These are phyloP conservation scores for Acanthiza pusilla DNA, from an alignment of 2,797 vertebrate genomes.

Conservation along the genomic window DNA sequence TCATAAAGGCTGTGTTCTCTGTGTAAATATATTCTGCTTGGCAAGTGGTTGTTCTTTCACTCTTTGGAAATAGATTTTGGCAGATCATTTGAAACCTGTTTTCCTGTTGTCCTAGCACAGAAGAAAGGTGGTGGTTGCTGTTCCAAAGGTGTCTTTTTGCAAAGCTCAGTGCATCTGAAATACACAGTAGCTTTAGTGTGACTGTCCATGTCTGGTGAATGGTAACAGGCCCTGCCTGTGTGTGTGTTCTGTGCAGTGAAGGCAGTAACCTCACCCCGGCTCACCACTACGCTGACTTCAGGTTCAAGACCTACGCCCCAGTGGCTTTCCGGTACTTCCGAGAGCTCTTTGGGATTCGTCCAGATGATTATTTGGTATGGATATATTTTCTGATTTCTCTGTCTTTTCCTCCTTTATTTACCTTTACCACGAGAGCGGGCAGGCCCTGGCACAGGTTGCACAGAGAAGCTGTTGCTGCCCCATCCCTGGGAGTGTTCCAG, in stretches of 20 bases:
- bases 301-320: conserved; percentile 96
- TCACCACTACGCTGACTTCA: conserved; percentile 94
- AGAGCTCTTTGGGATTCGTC: conserved; percentile 95
- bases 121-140: not conserved
- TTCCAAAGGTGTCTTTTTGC: not conserved
- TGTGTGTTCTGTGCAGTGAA: conserved; percentile 78
- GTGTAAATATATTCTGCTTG: not conserved
- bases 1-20: not conserved
- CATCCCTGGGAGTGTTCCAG: not conserved
- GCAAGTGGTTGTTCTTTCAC: not conserved
- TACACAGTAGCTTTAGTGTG: not conserved
- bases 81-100: not conserved
- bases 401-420: not conserved
- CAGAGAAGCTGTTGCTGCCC: not conserved
- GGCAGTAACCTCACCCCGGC: conserved; percentile 96
- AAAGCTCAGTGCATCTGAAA: not conserved
- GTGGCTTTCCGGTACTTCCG: conserved; percentile 97
- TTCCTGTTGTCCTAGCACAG: not conserved
- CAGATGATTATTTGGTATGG: conserved; percentile 94
- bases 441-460: not conserved
- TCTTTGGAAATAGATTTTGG: not conserved
- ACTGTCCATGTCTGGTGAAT: rapidly evolving
- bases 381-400: not conserved
- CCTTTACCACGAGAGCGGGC: not conserved
- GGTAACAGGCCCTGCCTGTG: not conserved